These are phyloP conservation scores for Charadrius vociferus DNA, from an alignment of 2,113 vertebrate species.

Conservation along the genomic window DNA sequence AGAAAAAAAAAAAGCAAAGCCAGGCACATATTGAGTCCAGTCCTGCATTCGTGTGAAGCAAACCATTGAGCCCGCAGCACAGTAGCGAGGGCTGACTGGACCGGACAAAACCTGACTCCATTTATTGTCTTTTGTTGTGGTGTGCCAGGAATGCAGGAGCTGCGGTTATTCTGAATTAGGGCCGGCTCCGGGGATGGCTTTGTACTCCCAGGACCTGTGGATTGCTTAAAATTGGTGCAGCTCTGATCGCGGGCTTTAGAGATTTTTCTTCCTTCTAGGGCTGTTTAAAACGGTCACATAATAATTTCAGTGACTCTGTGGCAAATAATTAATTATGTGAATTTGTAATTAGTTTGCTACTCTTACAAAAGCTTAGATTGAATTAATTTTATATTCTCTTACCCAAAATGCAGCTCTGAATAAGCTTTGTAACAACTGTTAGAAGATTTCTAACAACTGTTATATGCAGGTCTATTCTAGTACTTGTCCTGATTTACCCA, in stretches of 20 bases:
- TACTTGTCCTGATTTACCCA: neutral
- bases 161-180: neutral
- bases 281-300: neutral
- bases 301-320: neutral
- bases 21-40: neutral
- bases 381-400: neutral
- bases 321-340: neutral
- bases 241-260: neutral
- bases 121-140: slow-evolving; percentile 48
- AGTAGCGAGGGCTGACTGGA: neutral
- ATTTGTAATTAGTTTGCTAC: neutral
- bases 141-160: slow-evolving; percentile 40
- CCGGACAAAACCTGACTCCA: slow-evolving; percentile 28
- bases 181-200: neutral
- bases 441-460: neutral
- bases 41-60: neutral
- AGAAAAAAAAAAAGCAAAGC: neutral
- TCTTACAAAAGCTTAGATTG: neutral
- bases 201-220: slow-evolving; percentile 17
- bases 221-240: neutral
- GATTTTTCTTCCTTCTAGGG: neutral
- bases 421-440: neutral
- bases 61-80: neutral
- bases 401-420: neutral
- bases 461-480: neutral